phyloP scores from a whole-genome alignment of 2,888 invertebrate genomes.

The Aricia artaxerxes region DNA sequence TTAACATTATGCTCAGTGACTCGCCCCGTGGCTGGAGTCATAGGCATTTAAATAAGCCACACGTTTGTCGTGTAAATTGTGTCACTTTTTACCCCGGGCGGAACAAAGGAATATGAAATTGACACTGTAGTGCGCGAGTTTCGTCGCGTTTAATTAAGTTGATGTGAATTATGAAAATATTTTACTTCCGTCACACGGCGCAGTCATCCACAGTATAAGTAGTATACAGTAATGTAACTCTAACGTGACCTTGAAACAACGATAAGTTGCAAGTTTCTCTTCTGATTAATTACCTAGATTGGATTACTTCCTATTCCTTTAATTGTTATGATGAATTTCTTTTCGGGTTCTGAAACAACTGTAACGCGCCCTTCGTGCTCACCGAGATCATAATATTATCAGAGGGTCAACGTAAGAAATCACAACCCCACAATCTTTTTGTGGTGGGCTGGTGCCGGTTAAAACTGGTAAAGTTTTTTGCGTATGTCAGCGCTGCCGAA shows the following conservation, averaged over 20 bases:
- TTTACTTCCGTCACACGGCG: not conserved
- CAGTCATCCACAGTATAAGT: not conserved
- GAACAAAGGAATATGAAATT: conserved; percentile 28
- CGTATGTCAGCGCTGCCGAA: too few species aligned
- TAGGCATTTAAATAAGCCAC: not conserved
- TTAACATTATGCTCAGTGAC: not conserved
- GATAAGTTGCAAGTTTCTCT: too few species aligned
- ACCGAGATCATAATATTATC: too few species aligned
- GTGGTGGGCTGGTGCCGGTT: too few species aligned
- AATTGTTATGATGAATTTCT: too few species aligned
- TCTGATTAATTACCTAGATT: too few species aligned
- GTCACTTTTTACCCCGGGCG: conserved; percentile 16
- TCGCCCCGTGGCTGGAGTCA: not conserved
- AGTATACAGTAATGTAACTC: not conserved
- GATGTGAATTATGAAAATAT: conserved; percentile 29
- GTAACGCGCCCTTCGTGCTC: too few species aligned
- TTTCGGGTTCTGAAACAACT: too few species aligned
- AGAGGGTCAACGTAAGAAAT: too few species aligned
- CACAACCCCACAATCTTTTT: too few species aligned
- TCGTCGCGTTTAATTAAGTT: conserved; percentile 27
- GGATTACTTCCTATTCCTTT: too few species aligned
- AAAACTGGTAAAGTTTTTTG: too few species aligned
- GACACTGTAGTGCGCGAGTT: conserved; percentile 24
- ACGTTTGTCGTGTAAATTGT: conserved; percentile 10
- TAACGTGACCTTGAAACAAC: not conserved